Percentiles rank a stretch among this genome's conserved stretches.
phyloP scores from a whole-genome alignment of 1,140 invertebrate genomes.

The Anastrepha obliqua region DNA sequence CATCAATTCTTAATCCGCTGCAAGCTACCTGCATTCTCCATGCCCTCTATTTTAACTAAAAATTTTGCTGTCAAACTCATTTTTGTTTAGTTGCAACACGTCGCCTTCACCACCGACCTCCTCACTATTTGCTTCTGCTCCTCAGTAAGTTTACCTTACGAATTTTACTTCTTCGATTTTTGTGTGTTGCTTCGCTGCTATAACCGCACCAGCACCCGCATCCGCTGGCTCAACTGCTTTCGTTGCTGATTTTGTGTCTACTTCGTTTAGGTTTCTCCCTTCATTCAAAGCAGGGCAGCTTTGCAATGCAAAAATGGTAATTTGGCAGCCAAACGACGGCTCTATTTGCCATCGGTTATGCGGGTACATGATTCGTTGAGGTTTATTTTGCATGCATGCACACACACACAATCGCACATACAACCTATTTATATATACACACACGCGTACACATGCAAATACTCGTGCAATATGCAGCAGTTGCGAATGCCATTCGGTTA shows the following conservation, averaged over 20 bases:
- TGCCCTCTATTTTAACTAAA: neutral
- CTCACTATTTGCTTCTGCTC: neutral
- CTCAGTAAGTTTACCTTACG: neutral
- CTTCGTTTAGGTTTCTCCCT: neutral
- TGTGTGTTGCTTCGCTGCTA: neutral
- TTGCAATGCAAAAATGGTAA: slow-evolving; percentile 39
- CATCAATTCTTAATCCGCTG: neutral
- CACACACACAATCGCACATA: neutral
- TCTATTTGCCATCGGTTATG: slow-evolving; percentile 46
- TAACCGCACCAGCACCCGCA: neutral
- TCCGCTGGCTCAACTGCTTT: neutral
- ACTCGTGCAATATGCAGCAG: slow-evolving; percentile 6
- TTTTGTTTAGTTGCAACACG: slow-evolving; percentile 31
- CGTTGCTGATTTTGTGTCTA: neutral
- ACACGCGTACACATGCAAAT: neutral
- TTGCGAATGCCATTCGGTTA: slow-evolving; percentile 17
- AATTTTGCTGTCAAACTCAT: slow-evolving; percentile 17
- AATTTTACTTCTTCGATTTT: slow-evolving; percentile 24
- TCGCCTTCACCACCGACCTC: neutral
- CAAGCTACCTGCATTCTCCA: neutral
- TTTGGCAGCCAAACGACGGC: slow-evolving; percentile 42
- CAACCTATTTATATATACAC: neutral
- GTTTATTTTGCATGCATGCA: slow-evolving; percentile 4
- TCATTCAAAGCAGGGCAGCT: neutral
- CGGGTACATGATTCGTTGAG: slow-evolving; percentile 42